Evolutionary conservation across 2,113 vertebrate species (phyloP).

Genomic region (Monopterus albus): DNA sequence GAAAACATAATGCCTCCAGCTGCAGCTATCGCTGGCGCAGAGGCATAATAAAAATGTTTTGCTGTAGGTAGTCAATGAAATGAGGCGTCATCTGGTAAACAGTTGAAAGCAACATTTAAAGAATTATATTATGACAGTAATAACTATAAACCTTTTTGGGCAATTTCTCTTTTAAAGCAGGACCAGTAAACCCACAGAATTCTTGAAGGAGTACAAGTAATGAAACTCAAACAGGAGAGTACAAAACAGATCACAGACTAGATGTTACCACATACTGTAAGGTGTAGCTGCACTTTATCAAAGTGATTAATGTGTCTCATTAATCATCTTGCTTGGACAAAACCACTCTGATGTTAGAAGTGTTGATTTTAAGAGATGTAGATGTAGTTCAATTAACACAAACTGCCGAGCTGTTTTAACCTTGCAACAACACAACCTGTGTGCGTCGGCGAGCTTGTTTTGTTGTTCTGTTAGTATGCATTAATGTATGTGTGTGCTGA

Average conservation of each 20-base stretch:
- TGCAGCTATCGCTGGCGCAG: no score
- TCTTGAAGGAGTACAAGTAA: not conserved
- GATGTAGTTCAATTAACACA: slow-evolving; percentile 9
- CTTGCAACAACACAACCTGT: slow-evolving; percentile 8
- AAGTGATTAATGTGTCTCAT: not conserved
- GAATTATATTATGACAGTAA: no score
- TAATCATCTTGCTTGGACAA: slow-evolving; percentile 1
- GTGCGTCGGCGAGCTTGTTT: slow-evolving; percentile 27
- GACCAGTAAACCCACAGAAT: no score
- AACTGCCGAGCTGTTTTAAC: not conserved
- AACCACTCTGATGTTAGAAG: not conserved
- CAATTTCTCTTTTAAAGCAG: not conserved
- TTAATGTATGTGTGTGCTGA: slow-evolving; percentile 72
- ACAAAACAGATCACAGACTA: not conserved
- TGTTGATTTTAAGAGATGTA: slow-evolving; percentile 3
- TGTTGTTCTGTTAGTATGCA: slow-evolving; percentile 12
- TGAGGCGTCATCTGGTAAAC: no score
- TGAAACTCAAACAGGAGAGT: not conserved
- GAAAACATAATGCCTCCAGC: no score
- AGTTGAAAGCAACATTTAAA: not conserved
- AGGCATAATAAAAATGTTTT: no score
- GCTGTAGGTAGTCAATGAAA: no score
- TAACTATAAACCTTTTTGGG: not conserved
- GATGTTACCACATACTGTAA: not conserved
- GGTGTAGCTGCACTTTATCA: not conserved